These are phyloP conservation scores for Coendou prehensilis DNA, from an alignment of 2,797 vertebrate genomes.

Conservation along the genomic window DNA sequence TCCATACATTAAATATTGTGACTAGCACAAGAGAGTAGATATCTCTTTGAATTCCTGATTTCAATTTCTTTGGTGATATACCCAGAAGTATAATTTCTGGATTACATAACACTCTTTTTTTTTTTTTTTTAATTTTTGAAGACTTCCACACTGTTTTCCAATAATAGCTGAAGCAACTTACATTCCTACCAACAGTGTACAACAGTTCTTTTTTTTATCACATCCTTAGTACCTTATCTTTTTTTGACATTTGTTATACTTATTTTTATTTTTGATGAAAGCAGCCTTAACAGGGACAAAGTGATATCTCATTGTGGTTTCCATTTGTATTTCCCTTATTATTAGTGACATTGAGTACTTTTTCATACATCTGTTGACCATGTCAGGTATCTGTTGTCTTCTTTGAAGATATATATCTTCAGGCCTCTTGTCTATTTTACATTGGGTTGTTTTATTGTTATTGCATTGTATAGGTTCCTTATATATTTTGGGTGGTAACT, in stretches of 20 bases:
- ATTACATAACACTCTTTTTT: background rate
- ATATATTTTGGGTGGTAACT: background rate
- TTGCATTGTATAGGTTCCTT: background rate
- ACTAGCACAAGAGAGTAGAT: background rate
- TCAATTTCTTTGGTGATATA: background rate
- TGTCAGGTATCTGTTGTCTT: background rate
- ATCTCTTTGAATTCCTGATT: background rate
- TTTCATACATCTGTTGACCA: background rate
- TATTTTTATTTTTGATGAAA: background rate
- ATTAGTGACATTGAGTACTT: background rate
- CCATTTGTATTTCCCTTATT: background rate
- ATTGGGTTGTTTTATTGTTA: background rate
- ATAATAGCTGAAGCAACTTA: background rate
- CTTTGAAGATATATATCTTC: background rate
- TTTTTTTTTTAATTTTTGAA: background rate
- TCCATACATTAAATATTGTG: background rate
- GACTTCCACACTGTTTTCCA: background rate
- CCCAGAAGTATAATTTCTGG: background rate
- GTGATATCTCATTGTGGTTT: background rate
- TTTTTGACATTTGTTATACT: background rate
- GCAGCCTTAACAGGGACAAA: background rate
- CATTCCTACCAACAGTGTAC: no score
- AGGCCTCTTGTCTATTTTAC: background rate
- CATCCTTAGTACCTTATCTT: background rate
- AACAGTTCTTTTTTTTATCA: background rate